Conservation (phyloP, 2,797 vertebrate genomes). For the Taeniopygia guttata region DNA sequence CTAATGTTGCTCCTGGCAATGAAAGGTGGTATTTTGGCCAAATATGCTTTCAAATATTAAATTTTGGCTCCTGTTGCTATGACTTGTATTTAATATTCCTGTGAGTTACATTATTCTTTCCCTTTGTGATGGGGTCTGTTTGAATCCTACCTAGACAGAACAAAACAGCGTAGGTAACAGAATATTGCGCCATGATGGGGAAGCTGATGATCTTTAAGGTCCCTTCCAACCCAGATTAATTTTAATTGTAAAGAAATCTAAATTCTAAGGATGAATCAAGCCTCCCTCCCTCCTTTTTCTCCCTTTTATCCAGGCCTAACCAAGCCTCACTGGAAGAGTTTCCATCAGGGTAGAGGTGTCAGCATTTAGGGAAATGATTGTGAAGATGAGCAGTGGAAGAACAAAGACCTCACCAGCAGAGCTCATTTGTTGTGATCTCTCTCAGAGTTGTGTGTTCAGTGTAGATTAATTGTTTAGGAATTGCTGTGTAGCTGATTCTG, state of each 20-base stretch:
- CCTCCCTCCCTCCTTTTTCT: too few relatives aligned
- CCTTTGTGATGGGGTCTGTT: background rate
- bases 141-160: background rate
- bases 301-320: background rate
- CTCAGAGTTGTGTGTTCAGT: background rate
- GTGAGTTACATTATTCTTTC: background rate
- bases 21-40: conserved; percentile 66
- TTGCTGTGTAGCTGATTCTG: background rate
- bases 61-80: background rate
- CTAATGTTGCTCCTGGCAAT: conserved; percentile 71
- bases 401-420: background rate
- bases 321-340: background rate
- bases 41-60: background rate
- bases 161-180: background rate
- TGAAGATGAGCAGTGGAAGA: background rate
- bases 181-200: background rate
- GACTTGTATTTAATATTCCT: background rate
- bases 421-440: background rate
- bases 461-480: background rate
- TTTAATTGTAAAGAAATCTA: background rate
- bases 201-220: background rate
- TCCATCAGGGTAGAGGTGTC: background rate
- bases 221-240: background rate
- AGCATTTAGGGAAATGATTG: background rate
- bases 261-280: background rate